Evolutionary conservation across 2,797 vertebrate genomes (phyloP).

Genomic region (Yasuhikotakia modesta): DNA sequence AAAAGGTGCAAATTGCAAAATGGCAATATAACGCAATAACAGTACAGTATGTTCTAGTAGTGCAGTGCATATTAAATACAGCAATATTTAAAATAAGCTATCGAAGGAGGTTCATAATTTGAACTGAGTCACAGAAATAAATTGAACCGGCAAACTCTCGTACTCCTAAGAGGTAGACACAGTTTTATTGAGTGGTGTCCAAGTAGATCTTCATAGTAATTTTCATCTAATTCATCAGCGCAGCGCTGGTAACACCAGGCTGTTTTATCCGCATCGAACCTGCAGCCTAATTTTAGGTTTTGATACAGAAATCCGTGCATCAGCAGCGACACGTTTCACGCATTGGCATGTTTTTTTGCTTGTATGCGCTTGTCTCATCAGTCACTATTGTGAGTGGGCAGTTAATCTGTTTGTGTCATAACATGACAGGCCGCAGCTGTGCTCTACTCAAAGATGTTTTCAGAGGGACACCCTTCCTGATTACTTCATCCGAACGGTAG

Average conservation of each 20-base stretch:
- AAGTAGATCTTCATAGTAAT: conserved; percentile 15
- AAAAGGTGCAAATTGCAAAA: no score
- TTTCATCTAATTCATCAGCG: conserved; percentile 11
- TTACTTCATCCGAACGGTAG: conserved; percentile 17
- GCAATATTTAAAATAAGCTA: background rate
- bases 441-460: conserved; percentile 8
- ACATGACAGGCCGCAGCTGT: conserved; percentile 9
- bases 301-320: background rate
- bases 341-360: conserved; percentile 2
- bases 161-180: conserved; percentile 25
- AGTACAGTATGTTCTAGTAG: background rate
- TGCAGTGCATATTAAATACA: background rate
- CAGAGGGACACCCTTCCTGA: background rate
- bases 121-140: background rate
- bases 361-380: conserved; percentile 19
- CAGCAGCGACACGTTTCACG: background rate
- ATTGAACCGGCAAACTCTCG: background rate
- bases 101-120: background rate
- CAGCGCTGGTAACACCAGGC: conserved; percentile 1
- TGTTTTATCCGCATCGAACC: background rate
- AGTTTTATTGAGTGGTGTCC: conserved; percentile 25
- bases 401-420: conserved; percentile 21
- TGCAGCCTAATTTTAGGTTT: background rate
- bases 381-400: conserved; percentile 12
- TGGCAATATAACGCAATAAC: no score